These are phyloP conservation scores for Meles meles DNA, from an alignment of 2,113 vertebrate species.

Conservation along the genomic window DNA sequence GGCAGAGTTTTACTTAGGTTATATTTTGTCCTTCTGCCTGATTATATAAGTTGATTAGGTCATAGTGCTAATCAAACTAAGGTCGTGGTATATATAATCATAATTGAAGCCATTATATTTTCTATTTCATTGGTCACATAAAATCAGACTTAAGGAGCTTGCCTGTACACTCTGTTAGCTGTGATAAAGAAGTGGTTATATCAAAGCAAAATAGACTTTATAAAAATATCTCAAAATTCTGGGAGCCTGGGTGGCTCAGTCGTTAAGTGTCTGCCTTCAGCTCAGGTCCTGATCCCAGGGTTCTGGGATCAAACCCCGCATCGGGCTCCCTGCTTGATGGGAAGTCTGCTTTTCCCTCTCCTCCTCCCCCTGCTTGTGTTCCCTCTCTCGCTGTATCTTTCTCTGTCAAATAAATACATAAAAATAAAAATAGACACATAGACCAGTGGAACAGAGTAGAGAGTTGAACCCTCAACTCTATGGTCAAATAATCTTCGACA, in stretches of 20 bases:
- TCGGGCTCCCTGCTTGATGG: no score
- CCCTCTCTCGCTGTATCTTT: no score
- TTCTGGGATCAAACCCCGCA: no score
- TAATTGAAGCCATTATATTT: background rate
- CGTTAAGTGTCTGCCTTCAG: no score
- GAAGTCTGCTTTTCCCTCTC: no score
- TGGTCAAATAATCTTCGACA: no score
- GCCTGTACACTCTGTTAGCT: background rate
- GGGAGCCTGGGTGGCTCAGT: no score
- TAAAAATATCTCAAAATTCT: background rate
- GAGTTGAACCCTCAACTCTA: no score
- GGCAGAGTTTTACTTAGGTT: background rate
- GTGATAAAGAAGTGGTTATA: background rate
- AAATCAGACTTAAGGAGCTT: background rate
- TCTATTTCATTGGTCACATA: background rate
- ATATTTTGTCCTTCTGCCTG: background rate
- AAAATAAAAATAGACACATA: background rate
- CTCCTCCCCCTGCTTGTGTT: no score
- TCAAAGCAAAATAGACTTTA: background rate
- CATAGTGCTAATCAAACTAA: background rate
- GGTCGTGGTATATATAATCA: background rate
- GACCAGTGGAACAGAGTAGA: no score
- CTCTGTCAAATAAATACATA: no score
- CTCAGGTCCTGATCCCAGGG: no score
- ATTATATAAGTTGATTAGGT: background rate